Base-by-base conservation (phyloP, 2,888 invertebrate species). In the Acheta domesticus region DNA sequence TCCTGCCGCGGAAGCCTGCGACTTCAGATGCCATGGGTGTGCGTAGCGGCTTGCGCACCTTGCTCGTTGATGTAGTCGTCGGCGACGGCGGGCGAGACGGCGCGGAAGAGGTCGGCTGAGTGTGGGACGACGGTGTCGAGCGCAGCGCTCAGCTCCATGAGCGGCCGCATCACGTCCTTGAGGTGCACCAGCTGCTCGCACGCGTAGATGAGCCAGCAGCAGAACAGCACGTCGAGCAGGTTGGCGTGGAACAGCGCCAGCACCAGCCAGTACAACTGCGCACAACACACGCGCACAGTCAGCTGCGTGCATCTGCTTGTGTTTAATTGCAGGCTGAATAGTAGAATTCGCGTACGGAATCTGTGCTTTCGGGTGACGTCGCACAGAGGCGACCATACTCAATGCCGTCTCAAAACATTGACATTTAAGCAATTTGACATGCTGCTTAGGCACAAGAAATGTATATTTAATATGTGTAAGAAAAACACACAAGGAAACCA, bases 171-270 rank as follows among this genome's bases (percentile, higher is more conserved):
- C 82, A 95, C 95, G 77, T 93, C 93, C 85, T 95, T 96, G 74
- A 95, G 87, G 86, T 96, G 95, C 85, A 94, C 93, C 80, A 96
- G 87, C 85, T 96, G 95, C 84, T 95, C 95, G 84, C 95, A 96
- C 0, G 95, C 94, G 84, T 94, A 95, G 81, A 95, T 92, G 83
- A 95, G 84, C 94, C 94, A 95, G 1, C 93, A 94, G 85, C 94
- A 95, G 87, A 96, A 95, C 83, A 95, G 88, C 0, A 93, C 92
- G 85, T 95, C 95, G 75, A 89, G 81, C n/a, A 90, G 86, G 83
- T 91, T 91, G 0, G 90, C 87, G 75, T 92, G 89, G 0, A 88
- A 84, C 89, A 93, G 90, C 0, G 92, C 87, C 84, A 93, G 91
- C 12, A 92, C 83, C 0, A 94, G 86, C 89, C 91, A 94, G 85